phyloP scores from a whole-genome alignment of 2,113 vertebrate genomes.

The Lynx canadensis region DNA sequence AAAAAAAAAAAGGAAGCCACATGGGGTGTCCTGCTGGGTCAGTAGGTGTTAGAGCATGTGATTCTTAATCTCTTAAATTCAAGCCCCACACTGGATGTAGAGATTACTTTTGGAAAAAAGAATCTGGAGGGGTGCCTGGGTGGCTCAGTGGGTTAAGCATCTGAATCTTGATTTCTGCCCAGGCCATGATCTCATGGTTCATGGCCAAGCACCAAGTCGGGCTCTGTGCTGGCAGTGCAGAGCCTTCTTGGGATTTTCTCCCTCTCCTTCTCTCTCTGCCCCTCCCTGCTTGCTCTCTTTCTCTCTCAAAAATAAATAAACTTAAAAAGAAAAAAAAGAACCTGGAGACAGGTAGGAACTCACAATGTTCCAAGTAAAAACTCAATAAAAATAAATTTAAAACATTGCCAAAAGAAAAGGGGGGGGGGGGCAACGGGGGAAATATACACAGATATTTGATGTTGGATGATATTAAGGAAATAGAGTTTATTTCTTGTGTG shows the following conservation, averaged over 20 bases:
- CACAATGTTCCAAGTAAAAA: not conserved
- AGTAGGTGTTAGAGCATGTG: too few relatives aligned
- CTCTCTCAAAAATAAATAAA: not conserved
- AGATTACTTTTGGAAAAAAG: too few relatives aligned
- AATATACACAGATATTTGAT: not conserved
- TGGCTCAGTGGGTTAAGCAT: not conserved
- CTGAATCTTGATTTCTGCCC: not conserved
- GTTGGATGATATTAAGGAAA: not conserved
- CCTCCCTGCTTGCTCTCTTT: not conserved
- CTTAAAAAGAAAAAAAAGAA: not conserved
- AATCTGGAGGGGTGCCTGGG: not conserved
- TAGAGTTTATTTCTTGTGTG: not conserved
- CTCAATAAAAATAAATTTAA: not conserved
- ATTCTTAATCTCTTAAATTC: too few relatives aligned
- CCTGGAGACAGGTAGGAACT: not conserved
- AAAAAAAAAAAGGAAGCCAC: too few relatives aligned
- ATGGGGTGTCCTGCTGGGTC: too few relatives aligned
- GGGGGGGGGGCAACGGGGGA: not conserved
- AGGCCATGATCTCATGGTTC: not conserved
- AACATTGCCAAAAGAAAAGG: not conserved
- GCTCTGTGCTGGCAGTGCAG: not conserved
- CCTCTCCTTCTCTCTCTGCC: not conserved
- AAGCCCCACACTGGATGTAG: too few relatives aligned
- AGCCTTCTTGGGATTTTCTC: not conserved
- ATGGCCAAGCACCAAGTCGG: not conserved